phyloP scores from a whole-genome alignment of 2,113 vertebrate genomes.

The Prunella fulvescens region DNA sequence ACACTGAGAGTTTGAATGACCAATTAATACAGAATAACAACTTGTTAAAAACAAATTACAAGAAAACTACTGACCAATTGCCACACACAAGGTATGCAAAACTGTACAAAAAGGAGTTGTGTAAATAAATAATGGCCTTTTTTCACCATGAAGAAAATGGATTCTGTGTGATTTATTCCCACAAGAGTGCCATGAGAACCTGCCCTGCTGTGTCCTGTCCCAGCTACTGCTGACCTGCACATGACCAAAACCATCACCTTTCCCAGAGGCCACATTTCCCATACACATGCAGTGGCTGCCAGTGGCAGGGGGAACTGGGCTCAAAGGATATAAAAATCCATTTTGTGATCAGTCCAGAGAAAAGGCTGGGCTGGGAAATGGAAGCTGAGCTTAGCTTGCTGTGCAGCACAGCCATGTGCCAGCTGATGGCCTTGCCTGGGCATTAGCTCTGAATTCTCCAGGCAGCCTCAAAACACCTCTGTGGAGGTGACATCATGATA shows the following conservation, averaged over 20 bases:
- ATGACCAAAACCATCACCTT: background rate
- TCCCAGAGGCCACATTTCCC: background rate
- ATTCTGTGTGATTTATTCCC: background rate
- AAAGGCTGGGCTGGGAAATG: background rate
- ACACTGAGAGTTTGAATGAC: background rate
- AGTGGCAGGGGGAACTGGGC: background rate
- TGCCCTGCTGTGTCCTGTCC: background rate
- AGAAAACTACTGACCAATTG: background rate
- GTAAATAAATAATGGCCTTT: background rate
- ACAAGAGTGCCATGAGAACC: background rate
- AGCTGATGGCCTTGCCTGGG: background rate
- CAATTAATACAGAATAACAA: background rate
- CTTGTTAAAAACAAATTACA: background rate
- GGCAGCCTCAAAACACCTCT: background rate
- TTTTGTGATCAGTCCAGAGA: background rate
- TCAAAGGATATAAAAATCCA: background rate
- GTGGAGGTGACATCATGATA: slow-evolving; percentile 38
- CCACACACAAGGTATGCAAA: background rate
- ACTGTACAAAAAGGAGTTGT: background rate
- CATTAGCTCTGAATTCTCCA: slow-evolving; percentile 9
- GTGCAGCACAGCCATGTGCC: background rate
- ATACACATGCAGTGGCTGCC: background rate
- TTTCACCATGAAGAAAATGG: background rate
- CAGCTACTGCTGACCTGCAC: background rate
- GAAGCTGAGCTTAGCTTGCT: background rate